phyloP scores from a whole-genome alignment of 2,113 vertebrate genomes.

The Petaurus breviceps region DNA sequence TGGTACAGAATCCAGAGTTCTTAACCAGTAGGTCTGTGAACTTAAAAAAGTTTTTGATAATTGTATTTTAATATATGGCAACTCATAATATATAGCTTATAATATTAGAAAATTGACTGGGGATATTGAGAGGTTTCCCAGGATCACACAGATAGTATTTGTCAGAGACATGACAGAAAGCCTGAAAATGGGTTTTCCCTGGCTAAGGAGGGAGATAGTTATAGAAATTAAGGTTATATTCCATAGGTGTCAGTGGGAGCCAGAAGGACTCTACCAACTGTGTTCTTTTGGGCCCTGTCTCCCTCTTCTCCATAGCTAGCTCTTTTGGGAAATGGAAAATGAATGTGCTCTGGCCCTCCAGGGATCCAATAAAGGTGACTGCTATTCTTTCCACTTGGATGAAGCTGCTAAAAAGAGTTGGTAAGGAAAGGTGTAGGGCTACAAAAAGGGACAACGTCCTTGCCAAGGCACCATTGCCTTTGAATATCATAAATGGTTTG shows the following conservation, averaged over 20 bases:
- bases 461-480: background rate
- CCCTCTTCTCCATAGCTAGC: background rate
- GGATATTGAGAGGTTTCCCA: background rate
- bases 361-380: background rate
- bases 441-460: background rate
- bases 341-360: background rate
- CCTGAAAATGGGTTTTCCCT: background rate
- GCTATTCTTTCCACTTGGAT: background rate
- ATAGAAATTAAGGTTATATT: background rate
- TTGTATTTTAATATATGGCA: background rate
- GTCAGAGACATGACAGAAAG: background rate
- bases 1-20: constrained; percentile 20
- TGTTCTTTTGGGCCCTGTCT: background rate
- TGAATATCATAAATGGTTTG: background rate
- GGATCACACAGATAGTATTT: background rate
- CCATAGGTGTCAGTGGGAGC: background rate
- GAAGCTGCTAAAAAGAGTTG: background rate
- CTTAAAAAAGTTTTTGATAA: background rate
- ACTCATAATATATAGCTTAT: background rate
- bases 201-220: background rate
- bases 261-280: background rate
- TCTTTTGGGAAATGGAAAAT: background rate
- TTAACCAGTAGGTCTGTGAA: constrained; percentile 23
- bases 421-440: background rate
- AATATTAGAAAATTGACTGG: background rate